Conservation (phyloP, 1,140 invertebrate species). For the Scaptodrosophila lebanonensis region DNA sequence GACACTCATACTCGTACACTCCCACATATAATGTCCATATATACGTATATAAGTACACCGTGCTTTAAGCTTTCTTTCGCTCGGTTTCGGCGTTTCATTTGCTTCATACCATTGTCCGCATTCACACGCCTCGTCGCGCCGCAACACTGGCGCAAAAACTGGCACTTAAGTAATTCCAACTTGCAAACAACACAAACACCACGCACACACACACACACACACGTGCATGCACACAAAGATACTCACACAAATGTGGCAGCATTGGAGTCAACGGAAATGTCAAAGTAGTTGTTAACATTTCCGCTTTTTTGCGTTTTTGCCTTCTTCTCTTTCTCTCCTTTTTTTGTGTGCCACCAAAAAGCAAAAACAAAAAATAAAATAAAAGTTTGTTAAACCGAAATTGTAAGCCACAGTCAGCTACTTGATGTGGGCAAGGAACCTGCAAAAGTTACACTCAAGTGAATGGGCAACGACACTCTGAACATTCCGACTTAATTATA, state of each 20-base stretch:
- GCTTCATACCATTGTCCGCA: conserved; percentile 12
- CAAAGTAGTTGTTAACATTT: conserved; percentile 75
- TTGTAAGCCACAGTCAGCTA: conserved; percentile 68
- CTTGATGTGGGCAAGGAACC: no score
- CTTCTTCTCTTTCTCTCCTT: not conserved
- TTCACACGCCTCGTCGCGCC: conserved; percentile 54
- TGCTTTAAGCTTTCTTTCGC: conserved; percentile 14
- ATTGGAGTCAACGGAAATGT: conserved; percentile 44
- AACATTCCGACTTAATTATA: conserved; percentile 73
- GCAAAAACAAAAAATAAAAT: conserved; percentile 31
- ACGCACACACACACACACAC: conserved; percentile 1
- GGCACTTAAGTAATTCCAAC: conserved; percentile 67
- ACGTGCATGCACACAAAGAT: conserved; percentile 14
- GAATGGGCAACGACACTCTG: conserved; percentile 60
- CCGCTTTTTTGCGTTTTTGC: conserved; percentile 50
- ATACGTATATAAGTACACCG: no score
- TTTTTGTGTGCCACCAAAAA: conserved; percentile 4
- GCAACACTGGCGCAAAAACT: conserved; percentile 1
- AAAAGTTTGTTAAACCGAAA: conserved; percentile 57
- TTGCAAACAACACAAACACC: conserved; percentile 44
- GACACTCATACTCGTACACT: not conserved
- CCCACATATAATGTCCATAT: conserved; percentile 7
- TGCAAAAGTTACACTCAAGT: conserved; percentile 52
- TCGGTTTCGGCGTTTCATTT: conserved; percentile 10
- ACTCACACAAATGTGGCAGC: no score